Evolutionary conservation across 2,888 invertebrate species (phyloP), one percentile per base, ranked within the genome.

Genomic region (Archips crataeganus): DNA sequence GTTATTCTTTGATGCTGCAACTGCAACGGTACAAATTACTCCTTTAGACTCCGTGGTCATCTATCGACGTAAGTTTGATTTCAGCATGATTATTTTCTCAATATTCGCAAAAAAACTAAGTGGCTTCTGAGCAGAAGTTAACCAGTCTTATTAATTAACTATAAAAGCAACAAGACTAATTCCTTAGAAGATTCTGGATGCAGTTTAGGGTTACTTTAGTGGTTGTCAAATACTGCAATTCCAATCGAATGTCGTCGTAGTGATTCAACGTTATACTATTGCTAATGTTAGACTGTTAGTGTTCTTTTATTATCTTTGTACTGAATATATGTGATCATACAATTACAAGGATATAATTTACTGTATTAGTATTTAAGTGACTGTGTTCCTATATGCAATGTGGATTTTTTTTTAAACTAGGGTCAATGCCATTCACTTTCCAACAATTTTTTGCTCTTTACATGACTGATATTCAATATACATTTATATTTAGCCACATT

Each of bases 21-120:
- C 3, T 63, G 10, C 45, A 68, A 13, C 39, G 15, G 32, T 69
- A 69, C 47, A 57, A 59, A 64, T 73, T 64, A 39, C 34, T 54
- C 61, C 34, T 36, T 32, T 47, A 57, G 49, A 51, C 36, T 51
- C 39, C 36, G 36, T 54, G 59, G 57, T 73, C 63, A 49, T 54
- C 64, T 64, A 59, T 51, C 63, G 62, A 69, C 49, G 73, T 73
- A 69, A 73, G 73, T 73, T 72, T 63, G 34, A 64, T 49, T 69
- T 34, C 49, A 69, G 63, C 68, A 62, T 63, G 39, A 63, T 57
- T 34, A 42, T 39, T 64, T 68, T 47, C 23, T 72, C 57, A 63
- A 73, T 69, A 49, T 39, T 42, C 49, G 51, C 59, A 15, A 54
- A 65, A 32, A 68, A 68, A 47, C n/a, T 62, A 32, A 36, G 6